A percentile compares a stretch with the other conserved stretches of the same genome.
Conservation (phyloP, 2,113 vertebrate species). For the Daubentonia madagascariensis region DNA sequence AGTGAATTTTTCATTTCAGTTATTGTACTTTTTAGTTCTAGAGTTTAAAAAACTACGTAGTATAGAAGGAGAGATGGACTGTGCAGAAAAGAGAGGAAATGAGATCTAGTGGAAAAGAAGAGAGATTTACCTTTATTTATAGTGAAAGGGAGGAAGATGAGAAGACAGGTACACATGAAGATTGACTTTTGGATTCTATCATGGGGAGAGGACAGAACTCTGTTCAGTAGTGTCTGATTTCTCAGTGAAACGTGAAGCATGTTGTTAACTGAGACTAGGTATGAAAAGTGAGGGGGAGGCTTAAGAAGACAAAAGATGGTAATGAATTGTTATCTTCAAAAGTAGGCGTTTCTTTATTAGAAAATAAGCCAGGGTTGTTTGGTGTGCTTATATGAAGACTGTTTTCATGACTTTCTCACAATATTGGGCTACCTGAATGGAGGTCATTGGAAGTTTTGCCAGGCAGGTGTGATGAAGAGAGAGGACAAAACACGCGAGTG, state of each 20-base stretch:
- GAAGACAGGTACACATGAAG: neutral
- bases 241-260: neutral
- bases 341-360: neutral
- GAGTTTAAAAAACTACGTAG: neutral
- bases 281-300: neutral
- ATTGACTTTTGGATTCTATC: neutral
- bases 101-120: neutral
- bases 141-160: neutral
- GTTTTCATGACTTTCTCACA: neutral
- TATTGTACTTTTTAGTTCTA: neutral
- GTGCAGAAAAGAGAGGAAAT: neutral
- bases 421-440: no score
- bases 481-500: neutral
- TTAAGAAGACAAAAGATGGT: neutral
- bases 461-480: neutral
- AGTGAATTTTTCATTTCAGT: conserved; percentile 15
- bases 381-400: neutral
- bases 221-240: neutral
- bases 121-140: neutral
- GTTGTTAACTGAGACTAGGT: neutral
- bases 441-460: neutral
- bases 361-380: neutral
- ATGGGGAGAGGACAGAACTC: neutral
- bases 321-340: neutral
- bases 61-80: neutral